These are phyloP conservation scores for Todus mexicanus DNA, from an alignment of 2,797 vertebrate genomes.

Conservation along the genomic window DNA sequence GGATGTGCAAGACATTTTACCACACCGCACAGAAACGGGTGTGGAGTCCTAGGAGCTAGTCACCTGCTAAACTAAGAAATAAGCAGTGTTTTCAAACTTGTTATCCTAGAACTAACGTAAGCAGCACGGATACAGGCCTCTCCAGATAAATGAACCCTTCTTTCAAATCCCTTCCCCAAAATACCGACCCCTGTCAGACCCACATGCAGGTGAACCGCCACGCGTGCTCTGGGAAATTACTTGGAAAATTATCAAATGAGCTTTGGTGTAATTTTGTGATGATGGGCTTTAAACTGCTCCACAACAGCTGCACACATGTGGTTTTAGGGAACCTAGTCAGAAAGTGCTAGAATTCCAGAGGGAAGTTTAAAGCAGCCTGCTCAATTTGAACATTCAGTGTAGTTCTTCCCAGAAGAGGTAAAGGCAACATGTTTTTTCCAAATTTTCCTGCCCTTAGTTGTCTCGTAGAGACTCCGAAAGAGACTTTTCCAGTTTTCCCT, in stretches of 20 bases:
- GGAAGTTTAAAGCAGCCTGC: neutral
- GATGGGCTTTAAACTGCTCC: neutral
- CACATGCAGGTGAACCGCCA: fast-evolving
- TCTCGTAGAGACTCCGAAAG: neutral
- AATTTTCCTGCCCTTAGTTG: neutral
- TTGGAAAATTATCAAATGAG: fast-evolving
- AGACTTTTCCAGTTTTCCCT: neutral
- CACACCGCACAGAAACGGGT: neutral
- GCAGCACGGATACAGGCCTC: neutral
- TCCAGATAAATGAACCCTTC: neutral
- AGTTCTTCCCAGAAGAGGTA: neutral
- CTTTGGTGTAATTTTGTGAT: neutral
- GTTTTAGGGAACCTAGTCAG: neutral
- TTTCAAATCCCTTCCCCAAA: neutral
- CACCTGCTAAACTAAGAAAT: neutral
- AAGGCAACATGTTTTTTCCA: neutral
- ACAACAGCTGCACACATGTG: neutral
- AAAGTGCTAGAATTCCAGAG: neutral
- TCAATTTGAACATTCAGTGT: neutral
- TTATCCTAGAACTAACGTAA: neutral
- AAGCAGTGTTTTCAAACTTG: neutral
- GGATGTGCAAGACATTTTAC: fast-evolving
- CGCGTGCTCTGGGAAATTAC: neutral
- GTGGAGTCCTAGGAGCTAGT: neutral
- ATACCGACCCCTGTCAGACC: fast-evolving